Conservation (phyloP, 2,797 vertebrate species). For the Gobio occitaniae region DNA sequence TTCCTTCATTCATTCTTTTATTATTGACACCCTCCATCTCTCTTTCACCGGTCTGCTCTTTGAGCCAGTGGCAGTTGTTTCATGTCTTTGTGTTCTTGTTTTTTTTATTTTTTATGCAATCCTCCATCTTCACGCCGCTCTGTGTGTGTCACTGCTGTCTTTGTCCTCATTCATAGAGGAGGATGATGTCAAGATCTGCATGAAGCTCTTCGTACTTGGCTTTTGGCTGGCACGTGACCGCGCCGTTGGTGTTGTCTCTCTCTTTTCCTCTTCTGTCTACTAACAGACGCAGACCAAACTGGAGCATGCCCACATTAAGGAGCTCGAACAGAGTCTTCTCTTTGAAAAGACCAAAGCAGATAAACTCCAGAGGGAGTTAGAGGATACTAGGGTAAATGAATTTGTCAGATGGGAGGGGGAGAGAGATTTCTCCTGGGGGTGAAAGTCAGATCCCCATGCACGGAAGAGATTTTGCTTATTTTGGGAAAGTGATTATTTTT, state of each 20-base stretch:
- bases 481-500: conserved; percentile 15
- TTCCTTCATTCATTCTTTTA: conserved; percentile 38
- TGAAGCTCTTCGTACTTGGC: conserved; percentile 76
- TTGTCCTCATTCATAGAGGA: conserved; percentile 76
- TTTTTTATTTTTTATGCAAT: conserved; percentile 24
- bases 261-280: conserved; percentile 85
- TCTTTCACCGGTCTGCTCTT: conserved; percentile 47
- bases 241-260: conserved; percentile 86
- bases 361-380: conserved; percentile 99
- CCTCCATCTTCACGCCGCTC: conserved; percentile 36
- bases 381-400: conserved; percentile 96
- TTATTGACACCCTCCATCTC: conserved; percentile 23
- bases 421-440: conserved; percentile 28
- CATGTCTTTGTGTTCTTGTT: conserved; percentile 33
- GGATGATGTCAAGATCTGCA: conserved; percentile 83
- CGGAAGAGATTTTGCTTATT: conserved; percentile 26
- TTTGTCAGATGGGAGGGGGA: conserved; percentile 80
- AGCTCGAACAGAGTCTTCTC: conserved; percentile 94
- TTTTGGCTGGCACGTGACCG: conserved; percentile 91
- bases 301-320: conserved; percentile 95
- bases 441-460: conserved; percentile 25
- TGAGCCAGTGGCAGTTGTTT: conserved; percentile 25
- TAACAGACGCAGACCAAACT: conserved; percentile 97
- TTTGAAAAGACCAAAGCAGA: conserved; percentile 99
- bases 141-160: conserved; percentile 63